These are phyloP conservation scores for Blomia tropicalis DNA, from an alignment of 2,888 invertebrate species.

Conservation along the genomic window DNA sequence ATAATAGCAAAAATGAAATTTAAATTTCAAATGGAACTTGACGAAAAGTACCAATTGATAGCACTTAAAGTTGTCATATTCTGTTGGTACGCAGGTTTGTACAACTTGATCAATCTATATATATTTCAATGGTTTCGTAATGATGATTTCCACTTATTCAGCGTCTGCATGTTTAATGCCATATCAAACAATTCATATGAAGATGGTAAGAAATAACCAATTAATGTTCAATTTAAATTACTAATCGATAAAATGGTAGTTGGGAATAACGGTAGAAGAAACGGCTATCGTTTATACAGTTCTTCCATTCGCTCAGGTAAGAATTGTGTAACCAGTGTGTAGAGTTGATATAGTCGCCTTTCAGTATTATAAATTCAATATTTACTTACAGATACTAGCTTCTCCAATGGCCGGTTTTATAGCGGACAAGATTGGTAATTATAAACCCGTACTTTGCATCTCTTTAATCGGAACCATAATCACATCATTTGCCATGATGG, in stretches of 20 bases:
- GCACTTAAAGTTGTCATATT: slow-evolving; percentile 65
- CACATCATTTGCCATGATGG: slow-evolving; percentile 60
- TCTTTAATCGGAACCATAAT: slow-evolving; percentile 58
- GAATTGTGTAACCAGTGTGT: too few relatives aligned
- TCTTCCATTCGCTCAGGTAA: slow-evolving; percentile 65
- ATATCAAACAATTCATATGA: slow-evolving; percentile 77
- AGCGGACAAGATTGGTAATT: slow-evolving; percentile 70
- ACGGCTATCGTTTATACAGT: slow-evolving; percentile 71
- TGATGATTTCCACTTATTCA: slow-evolving; percentile 32
- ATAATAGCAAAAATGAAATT: too few relatives aligned
- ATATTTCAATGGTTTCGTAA: background rate
- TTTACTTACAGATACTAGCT: too few relatives aligned
- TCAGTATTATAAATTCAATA: too few relatives aligned
- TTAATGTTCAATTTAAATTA: background rate
- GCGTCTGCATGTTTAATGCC: slow-evolving; percentile 68
- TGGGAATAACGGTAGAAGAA: slow-evolving; percentile 68
- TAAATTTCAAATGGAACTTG: too few relatives aligned
- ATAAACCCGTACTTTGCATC: slow-evolving; percentile 63
- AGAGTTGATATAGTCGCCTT: too few relatives aligned
- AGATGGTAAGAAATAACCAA: background rate
- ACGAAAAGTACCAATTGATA: slow-evolving; percentile 41
- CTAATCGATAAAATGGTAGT: background rate
- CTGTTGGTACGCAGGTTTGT: slow-evolving; percentile 63
- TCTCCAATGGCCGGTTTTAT: slow-evolving; percentile 52
- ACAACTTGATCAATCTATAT: background rate